Base-by-base conservation (phyloP, 2,113 vertebrate genomes). In the Actenoides lindsayi region DNA sequence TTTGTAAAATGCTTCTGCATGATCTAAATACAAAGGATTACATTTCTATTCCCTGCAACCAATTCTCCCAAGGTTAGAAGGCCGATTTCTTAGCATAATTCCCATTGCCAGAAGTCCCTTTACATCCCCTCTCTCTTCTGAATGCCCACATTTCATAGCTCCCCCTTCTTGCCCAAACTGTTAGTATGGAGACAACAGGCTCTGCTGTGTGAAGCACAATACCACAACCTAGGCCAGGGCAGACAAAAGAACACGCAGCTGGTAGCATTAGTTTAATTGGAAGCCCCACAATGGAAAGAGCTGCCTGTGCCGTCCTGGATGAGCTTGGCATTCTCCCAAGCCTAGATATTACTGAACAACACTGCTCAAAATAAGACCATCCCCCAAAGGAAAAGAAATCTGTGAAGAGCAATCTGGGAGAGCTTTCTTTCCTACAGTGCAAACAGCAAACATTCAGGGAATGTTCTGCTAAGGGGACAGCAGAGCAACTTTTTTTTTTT, bases 191-290 rank as follows among this genome's bases (percentile, higher is more conserved):
- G 67, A 86, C 89, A 89, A 87, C 81, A 35, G 77, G 57, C 89
- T 84, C 63, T 94, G 90, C 78, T 69, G 64, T 64, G 68, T 10
- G 20, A 80, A 92, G 75, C 63, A 86, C 71, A 94, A 84, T 63
- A 82, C 63, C 79, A 94, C 78, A 93, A 69, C 90, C 83, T 76
- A 69, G 74, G 65, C 73, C 93, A 86, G 76, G 67, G 51, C 77
- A 91, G 65, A 94, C 85, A 93, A 92, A 95, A 77, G 95, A 94
- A 87, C 68, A 82, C 77, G 74, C 93, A 96, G 94, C 90, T 92
- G 92, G 92, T 90, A 89, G 67, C 80, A 93, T 68, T 91, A 82
- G 56, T 82, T 93, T 94, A 87, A 96, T 91, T 92, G 90, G 54
- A 89, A 93, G 27, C 73, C 57, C 78, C 87, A 92, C 94, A 95